A percentile compares a stretch with the other conserved stretches of the same genome.
These are phyloP conservation scores for Sebastes jordani DNA, from an alignment of 2,797 vertebrate species.

Conservation along the genomic window DNA sequence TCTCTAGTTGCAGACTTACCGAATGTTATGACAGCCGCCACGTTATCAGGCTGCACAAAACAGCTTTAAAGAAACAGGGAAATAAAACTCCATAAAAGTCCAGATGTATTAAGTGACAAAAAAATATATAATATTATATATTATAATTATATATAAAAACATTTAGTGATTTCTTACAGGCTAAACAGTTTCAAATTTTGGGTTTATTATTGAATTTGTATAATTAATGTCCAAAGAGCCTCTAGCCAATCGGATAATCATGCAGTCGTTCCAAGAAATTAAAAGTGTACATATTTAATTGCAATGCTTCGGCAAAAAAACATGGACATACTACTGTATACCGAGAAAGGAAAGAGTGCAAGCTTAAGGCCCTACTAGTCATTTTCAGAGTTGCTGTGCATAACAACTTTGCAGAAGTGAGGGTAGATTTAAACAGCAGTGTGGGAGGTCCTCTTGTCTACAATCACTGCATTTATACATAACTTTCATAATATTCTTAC, in stretches of 20 bases:
- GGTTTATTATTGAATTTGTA: background rate
- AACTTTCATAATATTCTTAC: background rate
- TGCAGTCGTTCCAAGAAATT: background rate
- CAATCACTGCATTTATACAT: background rate
- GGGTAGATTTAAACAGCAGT: background rate
- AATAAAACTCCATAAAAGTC: background rate
- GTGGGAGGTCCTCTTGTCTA: background rate
- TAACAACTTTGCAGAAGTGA: background rate
- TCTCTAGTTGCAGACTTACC: background rate
- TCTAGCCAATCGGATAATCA: background rate
- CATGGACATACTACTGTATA: background rate
- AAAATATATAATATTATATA: no score
- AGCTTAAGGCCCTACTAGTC: background rate
- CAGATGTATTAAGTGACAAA: background rate
- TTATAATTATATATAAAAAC: background rate
- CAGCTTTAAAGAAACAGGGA: background rate
- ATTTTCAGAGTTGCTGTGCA: constrained; percentile 5
- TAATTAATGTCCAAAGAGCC: background rate
- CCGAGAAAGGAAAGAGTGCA: background rate
- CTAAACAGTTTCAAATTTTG: background rate
- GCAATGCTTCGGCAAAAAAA: constrained; percentile 1
- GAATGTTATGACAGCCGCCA: background rate
- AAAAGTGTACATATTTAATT: constrained; percentile 2
- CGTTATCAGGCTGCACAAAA: background rate
- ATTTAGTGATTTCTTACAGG: background rate